These are phyloP conservation scores for Euzophera pinguis DNA, from an alignment of 2,888 invertebrate species.

Conservation along the genomic window DNA sequence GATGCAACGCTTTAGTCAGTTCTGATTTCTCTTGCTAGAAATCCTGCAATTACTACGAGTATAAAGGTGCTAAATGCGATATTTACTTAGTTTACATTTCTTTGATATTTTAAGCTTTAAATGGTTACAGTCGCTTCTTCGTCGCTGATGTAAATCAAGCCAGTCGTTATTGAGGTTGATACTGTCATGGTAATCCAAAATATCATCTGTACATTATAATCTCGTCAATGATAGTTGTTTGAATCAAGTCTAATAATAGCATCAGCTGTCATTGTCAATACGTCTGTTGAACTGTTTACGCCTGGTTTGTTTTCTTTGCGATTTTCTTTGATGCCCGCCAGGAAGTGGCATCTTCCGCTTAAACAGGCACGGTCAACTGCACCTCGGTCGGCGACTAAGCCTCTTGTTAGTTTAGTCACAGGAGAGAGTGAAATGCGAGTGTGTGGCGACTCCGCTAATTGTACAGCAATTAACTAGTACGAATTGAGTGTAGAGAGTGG, in stretches of 20 bases:
- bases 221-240: neutral
- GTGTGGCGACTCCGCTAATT: conserved; percentile 58
- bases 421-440: conserved; percentile 64
- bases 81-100: neutral
- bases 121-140: too few relatives aligned
- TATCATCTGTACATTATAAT: neutral
- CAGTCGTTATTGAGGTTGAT: too few relatives aligned
- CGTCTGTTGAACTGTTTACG: neutral
- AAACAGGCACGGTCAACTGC: conserved; percentile 26
- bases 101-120: too few relatives aligned
- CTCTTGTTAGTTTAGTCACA: conserved; percentile 28
- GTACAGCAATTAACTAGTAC: conserved; percentile 65
- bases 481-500: conserved; percentile 73
- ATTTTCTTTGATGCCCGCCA: conserved; percentile 10
- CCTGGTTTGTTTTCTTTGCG: conserved; percentile 8
- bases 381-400: conserved; percentile 16
- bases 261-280: conserved; percentile 9
- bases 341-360: conserved; percentile 35
- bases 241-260: conserved; percentile 5
- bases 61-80: neutral
- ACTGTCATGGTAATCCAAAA: neutral
- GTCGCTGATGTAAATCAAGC: too few relatives aligned
- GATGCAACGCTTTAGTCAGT: neutral
- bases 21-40: neutral
- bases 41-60: neutral